Evolutionary conservation across 2,797 vertebrate species (phyloP).

Genomic region (Sebastes taczanowskii): DNA sequence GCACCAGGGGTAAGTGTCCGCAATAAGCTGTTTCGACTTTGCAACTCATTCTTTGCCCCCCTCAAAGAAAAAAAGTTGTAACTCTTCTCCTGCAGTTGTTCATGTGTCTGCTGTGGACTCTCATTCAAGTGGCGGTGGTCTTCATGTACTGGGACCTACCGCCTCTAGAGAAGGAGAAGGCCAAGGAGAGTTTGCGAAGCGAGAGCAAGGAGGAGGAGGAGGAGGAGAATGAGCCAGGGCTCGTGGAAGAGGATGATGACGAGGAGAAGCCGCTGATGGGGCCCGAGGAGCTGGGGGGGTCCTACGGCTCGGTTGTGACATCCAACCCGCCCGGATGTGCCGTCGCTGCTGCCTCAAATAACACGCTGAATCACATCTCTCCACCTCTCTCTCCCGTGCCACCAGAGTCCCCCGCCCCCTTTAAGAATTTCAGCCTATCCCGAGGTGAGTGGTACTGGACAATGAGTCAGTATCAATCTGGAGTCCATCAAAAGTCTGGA

Average conservation of each 20-base stretch:
- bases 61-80: not conserved
- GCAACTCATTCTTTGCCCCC: fast-evolving
- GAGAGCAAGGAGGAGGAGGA: constrained; percentile 20
- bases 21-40: not conserved
- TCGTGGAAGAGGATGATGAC: constrained; percentile 35
- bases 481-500: not conserved
- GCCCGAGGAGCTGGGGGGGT: constrained; percentile 65
- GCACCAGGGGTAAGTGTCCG: constrained; percentile 84
- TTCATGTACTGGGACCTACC: constrained; percentile 87
- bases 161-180: constrained; percentile 33
- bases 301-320: constrained; percentile 73
- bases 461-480: not conserved
- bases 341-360: not conserved
- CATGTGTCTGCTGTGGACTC: constrained; percentile 87
- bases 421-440: constrained; percentile 69
- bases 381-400: constrained; percentile 35
- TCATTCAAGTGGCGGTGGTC: constrained; percentile 83
- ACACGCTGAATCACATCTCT: constrained; percentile 23
- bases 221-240: constrained; percentile 5
- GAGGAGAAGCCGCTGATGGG: constrained; percentile 73
- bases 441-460: constrained; percentile 67
- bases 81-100: constrained; percentile 78
- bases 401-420: constrained; percentile 37
- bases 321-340: constrained; percentile 1
- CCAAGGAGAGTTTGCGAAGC: not conserved